phyloP scores from a whole-genome alignment of 2,888 invertebrate genomes.

The Autographa gamma region DNA sequence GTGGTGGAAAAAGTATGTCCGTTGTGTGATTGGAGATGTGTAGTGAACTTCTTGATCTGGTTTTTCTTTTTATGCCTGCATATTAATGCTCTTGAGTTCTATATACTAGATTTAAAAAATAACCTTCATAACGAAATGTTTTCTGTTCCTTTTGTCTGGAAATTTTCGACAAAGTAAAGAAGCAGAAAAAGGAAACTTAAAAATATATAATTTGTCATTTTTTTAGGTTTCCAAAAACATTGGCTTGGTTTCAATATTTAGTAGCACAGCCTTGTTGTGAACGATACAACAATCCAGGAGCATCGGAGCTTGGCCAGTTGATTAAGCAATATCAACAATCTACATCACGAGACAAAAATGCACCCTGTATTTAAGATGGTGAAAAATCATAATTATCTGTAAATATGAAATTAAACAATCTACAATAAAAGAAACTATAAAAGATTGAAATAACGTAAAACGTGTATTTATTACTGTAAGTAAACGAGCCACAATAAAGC shows the following conservation, averaged over 20 bases:
- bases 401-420: background rate
- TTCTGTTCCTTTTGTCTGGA: no score
- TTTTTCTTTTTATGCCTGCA: no score
- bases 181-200: no score
- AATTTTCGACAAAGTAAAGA: no score
- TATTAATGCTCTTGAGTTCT: no score
- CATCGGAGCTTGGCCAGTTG: constrained; percentile 40
- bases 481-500: background rate
- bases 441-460: background rate
- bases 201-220: no score
- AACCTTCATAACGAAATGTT: no score
- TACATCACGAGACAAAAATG: background rate
- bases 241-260: constrained; percentile 71
- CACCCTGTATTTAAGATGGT: background rate
- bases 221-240: constrained; percentile 69
- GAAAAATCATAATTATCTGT: background rate
- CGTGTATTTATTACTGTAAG: background rate
- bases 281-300: constrained; percentile 62
- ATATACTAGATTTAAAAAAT: no score
- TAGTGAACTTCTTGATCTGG: constrained; percentile 35
- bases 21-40: background rate
- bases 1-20: background rate
- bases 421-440: background rate
- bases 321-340: constrained; percentile 23
- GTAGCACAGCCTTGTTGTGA: constrained; percentile 65